phyloP scores from a whole-genome alignment of 2,888 invertebrate genomes.

The Cheilosia vernalis region DNA sequence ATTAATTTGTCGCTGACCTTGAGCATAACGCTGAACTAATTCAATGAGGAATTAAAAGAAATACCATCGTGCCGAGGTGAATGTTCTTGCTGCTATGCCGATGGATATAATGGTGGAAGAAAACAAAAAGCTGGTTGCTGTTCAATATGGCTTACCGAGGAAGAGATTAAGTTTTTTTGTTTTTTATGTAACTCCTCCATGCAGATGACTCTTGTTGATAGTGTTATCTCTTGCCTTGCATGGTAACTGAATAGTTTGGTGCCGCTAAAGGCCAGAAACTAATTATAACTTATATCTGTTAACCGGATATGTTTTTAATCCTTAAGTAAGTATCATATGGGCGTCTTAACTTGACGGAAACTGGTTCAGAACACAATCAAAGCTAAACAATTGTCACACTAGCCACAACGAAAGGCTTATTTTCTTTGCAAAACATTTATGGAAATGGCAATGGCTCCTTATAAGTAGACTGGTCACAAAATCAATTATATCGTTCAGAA shows the following conservation, averaged over 20 bases:
- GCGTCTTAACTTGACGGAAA: not conserved
- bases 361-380: not conserved
- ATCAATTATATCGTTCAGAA: too few relatives aligned
- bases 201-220: constrained; percentile 30
- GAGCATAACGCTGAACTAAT: constrained; percentile 11
- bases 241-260: not conserved
- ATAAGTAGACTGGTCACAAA: too few relatives aligned
- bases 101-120: not conserved
- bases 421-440: too few relatives aligned
- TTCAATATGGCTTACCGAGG: constrained; percentile 2
- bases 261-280: not conserved
- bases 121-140: constrained; percentile 15
- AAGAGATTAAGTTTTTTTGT: constrained; percentile 24
- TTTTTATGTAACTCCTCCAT: not conserved
- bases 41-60: constrained; percentile 14
- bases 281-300: not conserved
- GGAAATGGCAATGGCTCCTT: too few relatives aligned
- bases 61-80: constrained; percentile 37
- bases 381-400: not conserved
- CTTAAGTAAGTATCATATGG: constrained; percentile 1
- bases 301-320: constrained; percentile 25
- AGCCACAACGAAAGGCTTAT: not conserved
- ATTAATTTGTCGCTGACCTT: constrained; percentile 20
- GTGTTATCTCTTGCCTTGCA: not conserved
- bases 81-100: constrained; percentile 27